Conservation (phyloP, 2,113 vertebrate genomes). For the Pipra filicauda region DNA sequence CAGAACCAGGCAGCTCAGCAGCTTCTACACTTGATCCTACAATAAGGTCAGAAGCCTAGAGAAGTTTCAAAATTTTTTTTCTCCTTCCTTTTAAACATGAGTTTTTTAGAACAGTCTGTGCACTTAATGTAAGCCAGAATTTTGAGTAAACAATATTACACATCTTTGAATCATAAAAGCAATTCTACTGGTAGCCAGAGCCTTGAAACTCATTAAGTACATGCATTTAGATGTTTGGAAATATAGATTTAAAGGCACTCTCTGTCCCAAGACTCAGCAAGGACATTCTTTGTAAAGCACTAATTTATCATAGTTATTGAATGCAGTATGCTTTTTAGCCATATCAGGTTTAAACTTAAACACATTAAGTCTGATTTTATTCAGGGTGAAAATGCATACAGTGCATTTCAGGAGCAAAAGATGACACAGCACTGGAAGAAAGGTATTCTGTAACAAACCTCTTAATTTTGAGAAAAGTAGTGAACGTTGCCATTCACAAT, state of each 20-base stretch:
- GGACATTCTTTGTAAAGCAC: not conserved
- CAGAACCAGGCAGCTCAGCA: not conserved
- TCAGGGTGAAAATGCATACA: not conserved
- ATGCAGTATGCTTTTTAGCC: conserved; percentile 5
- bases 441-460: rapidly evolving
- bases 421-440: not conserved
- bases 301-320: conserved; percentile 28
- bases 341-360: conserved; percentile 3
- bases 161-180: not conserved
- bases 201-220: not conserved
- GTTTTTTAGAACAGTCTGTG: not conserved
- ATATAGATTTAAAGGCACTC: not conserved
- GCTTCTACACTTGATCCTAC: not conserved
- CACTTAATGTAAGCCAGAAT: not conserved
- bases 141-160: not conserved
- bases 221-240: not conserved
- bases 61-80: not conserved
- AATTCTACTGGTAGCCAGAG: not conserved
- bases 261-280: conserved; percentile 5
- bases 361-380: not conserved
- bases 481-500: not conserved
- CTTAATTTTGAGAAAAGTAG: not conserved
- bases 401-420: not conserved
- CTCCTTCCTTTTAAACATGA: not conserved
- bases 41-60: not conserved